phyloP scores from a whole-genome alignment of 92 coral and sea anemone species.

The Muricea muricata region DNA sequence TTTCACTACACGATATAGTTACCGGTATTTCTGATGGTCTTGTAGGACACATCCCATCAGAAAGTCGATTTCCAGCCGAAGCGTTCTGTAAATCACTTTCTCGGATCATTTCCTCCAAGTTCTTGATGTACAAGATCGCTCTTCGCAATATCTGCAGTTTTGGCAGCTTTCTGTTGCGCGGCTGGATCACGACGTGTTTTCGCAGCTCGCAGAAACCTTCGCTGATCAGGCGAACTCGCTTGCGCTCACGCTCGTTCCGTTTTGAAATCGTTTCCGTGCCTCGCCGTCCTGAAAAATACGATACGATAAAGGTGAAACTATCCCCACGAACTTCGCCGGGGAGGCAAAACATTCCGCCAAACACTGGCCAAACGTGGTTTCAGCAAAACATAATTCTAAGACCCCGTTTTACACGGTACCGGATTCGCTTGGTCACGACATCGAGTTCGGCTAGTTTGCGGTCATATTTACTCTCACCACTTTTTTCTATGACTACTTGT shows the following conservation, averaged over 20 bases:
- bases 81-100: slow-evolving; percentile 62
- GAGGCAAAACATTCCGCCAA: no score
- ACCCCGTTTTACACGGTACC: no score
- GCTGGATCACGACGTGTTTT: slow-evolving; percentile 79
- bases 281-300: background rate
- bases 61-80: background rate
- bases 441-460: no score
- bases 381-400: no score
- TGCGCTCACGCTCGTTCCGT: slow-evolving; percentile 92
- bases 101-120: slow-evolving; percentile 79
- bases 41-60: background rate
- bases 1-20: no score
- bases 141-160: slow-evolving; percentile 90
- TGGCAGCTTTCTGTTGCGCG: slow-evolving; percentile 91
- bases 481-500: no score
- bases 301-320: no score
- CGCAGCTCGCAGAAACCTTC: slow-evolving; percentile 92
- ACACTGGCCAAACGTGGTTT: no score
- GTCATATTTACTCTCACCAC: no score
- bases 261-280: background rate
- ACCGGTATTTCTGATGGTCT: background rate
- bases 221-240: slow-evolving; percentile 90
- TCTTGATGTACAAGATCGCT: slow-evolving; percentile 91
- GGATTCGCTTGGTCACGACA: no score
- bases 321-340: no score